phyloP scores from a whole-genome alignment of 2,888 invertebrate genomes.

The Drosophila borborema region DNA sequence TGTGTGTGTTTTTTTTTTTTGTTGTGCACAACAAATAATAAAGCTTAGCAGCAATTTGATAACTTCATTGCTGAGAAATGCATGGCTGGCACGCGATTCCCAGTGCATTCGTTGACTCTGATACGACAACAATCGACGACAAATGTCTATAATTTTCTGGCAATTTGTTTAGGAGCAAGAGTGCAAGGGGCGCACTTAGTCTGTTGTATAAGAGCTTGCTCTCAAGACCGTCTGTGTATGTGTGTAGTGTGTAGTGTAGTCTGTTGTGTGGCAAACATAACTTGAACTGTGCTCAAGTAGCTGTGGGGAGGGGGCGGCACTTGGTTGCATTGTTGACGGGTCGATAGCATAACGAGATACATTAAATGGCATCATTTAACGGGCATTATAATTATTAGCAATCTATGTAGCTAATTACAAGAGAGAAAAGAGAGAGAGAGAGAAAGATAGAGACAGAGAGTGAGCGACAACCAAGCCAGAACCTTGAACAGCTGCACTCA shows the following conservation, averaged over 20 bases:
- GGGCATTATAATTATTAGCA: constrained; percentile 31
- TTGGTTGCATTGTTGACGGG: constrained; percentile 36
- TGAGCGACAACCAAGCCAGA: not conserved
- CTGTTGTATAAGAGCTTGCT: constrained; percentile 38
- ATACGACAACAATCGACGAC: constrained; percentile 24
- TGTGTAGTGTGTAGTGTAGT: not conserved
- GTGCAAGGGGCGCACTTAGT: constrained; percentile 7
- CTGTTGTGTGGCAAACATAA: constrained; percentile 39
- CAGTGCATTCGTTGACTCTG: constrained; percentile 10
- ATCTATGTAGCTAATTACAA: constrained; percentile 25
- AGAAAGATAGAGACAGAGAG: not conserved
- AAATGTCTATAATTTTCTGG: constrained; percentile 49
- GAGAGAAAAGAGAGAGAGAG: not conserved
- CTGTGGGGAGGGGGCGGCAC: constrained; percentile 19
- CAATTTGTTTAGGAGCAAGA: constrained; percentile 20
- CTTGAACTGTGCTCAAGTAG: constrained; percentile 42
- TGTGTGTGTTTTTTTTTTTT: constrained; percentile 3
- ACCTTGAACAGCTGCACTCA: constrained; percentile 33
- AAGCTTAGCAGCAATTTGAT: constrained; percentile 18
- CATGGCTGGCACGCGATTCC: constrained; percentile 33
- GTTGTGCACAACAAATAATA: constrained; percentile 26
- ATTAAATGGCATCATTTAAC: constrained; percentile 45
- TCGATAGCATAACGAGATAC: constrained; percentile 44
- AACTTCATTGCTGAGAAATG: constrained; percentile 29
- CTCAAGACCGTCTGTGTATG: constrained; percentile 16